Percentiles rank a stretch among this genome's conserved stretches.
Evolutionary conservation across 1,140 invertebrate species (phyloP).

Genomic region (Bombus consobrinus): DNA sequence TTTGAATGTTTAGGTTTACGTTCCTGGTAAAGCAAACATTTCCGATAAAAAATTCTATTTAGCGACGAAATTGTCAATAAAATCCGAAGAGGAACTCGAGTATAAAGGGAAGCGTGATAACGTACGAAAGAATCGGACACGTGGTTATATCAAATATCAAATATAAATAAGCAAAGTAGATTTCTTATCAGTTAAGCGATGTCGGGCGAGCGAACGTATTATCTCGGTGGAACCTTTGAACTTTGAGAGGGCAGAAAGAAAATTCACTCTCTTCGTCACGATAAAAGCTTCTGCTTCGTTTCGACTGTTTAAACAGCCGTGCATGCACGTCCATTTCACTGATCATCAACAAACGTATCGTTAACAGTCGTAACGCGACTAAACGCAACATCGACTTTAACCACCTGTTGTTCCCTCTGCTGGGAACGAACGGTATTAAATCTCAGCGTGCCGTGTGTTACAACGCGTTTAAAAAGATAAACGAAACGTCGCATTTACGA

Average conservation of each 20-base stretch:
- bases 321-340: slow-evolving; percentile 46
- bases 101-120: slow-evolving; percentile 46
- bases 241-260: slow-evolving; percentile 50
- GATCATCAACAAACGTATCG: neutral
- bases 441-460: neutral
- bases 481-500: neutral
- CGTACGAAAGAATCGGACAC: slow-evolving; percentile 33
- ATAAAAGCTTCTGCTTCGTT: slow-evolving; percentile 46
- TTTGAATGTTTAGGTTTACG: neutral
- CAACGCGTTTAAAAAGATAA: neutral
- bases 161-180: slow-evolving; percentile 49
- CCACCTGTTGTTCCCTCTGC: slow-evolving; percentile 30
- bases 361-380: slow-evolving; percentile 32
- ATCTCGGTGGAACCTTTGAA: slow-evolving; percentile 69
- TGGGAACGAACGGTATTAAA: neutral
- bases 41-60: neutral
- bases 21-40: too few relatives aligned
- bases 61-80: too few relatives aligned
- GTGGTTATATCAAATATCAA: slow-evolving; percentile 35
- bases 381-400: neutral
- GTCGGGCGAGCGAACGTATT: slow-evolving; percentile 38
- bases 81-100: neutral
- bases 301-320: slow-evolving; percentile 44
- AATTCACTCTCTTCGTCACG: slow-evolving; percentile 38
- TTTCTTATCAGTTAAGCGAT: slow-evolving; percentile 56